Base-by-base conservation (phyloP, 1,140 invertebrate species). In the Saccostrea cuccullata region DNA sequence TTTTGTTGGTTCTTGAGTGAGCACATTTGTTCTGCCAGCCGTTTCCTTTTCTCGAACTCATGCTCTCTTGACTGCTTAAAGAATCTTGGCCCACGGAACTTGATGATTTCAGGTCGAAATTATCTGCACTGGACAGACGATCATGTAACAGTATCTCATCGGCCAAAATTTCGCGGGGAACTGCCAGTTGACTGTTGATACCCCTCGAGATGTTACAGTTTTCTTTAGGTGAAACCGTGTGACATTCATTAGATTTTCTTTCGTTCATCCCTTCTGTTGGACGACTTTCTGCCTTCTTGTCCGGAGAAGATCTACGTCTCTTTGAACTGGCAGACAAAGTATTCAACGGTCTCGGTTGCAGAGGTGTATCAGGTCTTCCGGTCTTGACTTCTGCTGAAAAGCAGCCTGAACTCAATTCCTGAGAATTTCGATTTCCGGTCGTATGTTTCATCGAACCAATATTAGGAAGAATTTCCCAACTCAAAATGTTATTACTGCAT, bases 51-150 rank as follows among this genome's bases (percentile, higher is more conserved):
- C 30, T 26, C 12, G 12, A 36, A 36, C 30, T 2, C 30, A 36
- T 30, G 26, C 13, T 30, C 9, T 13, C 26, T 64, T 20, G 17
- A 20, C n/a, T n/a, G 15, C 70, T 26, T 15, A 36, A 40, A 26
- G 70, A 36, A 77, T 30, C 70, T 26, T 30, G 23, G 9, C 30
- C 15, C 30, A 30, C 2, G 4, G 70, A 77, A 77, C 70, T 77
- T 15, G 70, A 77, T 15, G 26, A 77, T 77, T 77, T 77, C 30
- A 77, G 30, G 30, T 36, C 70, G 70, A 36, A 77, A 30, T 77
- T 77, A 2, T 17, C 70, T 30, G 70, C 13, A 3, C 26, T 36
- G 30, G 70, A 77, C 15, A 36, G 0, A 36, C 70, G 36, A 13
- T 77, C 26, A 15, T 26, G 70, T 15, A 77, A 8, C 9, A 15